phyloP scores from a whole-genome alignment of 2,888 invertebrate genomes.

The Drosophila mettleri region DNA sequence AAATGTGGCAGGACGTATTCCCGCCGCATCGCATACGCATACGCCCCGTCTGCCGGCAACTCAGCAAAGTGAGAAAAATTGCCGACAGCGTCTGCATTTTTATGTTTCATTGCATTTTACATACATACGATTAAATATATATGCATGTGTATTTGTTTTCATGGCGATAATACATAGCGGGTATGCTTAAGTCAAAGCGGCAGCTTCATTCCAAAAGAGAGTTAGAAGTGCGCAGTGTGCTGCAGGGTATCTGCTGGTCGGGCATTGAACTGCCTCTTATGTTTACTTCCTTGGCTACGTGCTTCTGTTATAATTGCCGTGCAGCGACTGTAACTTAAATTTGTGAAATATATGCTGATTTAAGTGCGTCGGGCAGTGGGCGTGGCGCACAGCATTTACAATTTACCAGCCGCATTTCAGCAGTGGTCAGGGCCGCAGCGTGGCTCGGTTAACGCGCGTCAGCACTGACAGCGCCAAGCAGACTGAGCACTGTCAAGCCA shows the following conservation, averaged over 20 bases:
- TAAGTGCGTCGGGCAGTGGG: conserved; percentile 22
- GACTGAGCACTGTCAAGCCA: conserved; percentile 25
- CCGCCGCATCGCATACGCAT: too few relatives aligned
- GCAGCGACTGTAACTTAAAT: conserved; percentile 31
- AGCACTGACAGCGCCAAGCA: conserved; percentile 20
- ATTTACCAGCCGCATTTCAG: conserved; percentile 17
- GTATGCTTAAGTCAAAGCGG: background rate
- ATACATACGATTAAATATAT: background rate
- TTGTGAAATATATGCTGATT: conserved; percentile 22
- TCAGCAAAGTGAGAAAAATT: conserved; percentile 33
- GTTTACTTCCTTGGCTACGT: conserved; percentile 1
- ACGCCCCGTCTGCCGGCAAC: conserved; percentile 8
- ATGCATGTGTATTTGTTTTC: background rate
- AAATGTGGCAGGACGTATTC: conserved; percentile 11
- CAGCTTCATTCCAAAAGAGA: too few relatives aligned
- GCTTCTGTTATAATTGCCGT: conserved; percentile 29
- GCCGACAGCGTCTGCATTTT: conserved; percentile 35
- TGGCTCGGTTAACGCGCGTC: conserved; percentile 31
- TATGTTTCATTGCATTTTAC: conserved; percentile 8
- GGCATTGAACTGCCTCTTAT: background rate
- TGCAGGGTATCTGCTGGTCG: background rate
- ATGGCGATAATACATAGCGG: too few relatives aligned
- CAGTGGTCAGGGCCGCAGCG: conserved; percentile 16
- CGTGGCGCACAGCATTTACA: conserved; percentile 20
- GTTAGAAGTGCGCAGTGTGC: background rate